These are phyloP conservation scores for Apodemus sylvaticus DNA, from an alignment of 2,113 vertebrate genomes.

Conservation along the genomic window DNA sequence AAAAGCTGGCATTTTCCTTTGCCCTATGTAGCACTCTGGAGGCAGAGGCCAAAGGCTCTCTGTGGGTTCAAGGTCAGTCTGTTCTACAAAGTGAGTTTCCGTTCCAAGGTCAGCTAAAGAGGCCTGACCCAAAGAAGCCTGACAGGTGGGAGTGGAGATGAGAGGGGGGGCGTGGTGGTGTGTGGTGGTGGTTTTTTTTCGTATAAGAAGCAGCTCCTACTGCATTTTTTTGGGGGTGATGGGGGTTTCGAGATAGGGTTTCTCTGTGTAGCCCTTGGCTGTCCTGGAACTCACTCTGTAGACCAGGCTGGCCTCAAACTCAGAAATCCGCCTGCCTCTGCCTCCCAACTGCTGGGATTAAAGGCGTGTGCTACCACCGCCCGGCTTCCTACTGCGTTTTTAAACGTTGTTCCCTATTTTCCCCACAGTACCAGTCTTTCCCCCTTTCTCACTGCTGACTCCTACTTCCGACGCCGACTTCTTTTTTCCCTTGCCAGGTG, in stretches of 20 bases:
- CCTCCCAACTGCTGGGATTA: no score
- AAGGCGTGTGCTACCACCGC: no score
- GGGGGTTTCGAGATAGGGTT: no score
- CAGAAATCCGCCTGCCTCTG: no score
- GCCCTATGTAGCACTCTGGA: neutral
- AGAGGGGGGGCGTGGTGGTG: neutral
- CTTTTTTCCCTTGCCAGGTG: neutral
- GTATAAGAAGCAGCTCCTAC: neutral
- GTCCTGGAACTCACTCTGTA: no score
- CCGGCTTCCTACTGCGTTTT: neutral
- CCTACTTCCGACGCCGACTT: neutral
- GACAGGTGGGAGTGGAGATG: neutral
- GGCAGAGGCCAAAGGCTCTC: neutral
- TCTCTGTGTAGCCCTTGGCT: no score
- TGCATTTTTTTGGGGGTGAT: neutral
- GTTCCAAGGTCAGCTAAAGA: neutral
- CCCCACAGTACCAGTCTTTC: neutral
- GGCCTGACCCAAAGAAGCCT: neutral
- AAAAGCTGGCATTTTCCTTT: constrained; percentile 4
- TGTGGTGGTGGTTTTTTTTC: neutral
- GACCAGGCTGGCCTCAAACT: no score
- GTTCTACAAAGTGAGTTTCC: neutral
- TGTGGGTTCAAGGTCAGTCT: neutral
- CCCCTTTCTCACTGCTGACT: neutral
- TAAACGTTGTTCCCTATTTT: neutral